phyloP scores from a whole-genome alignment of 2,113 vertebrate genomes.

The Seriola aureovittata region DNA sequence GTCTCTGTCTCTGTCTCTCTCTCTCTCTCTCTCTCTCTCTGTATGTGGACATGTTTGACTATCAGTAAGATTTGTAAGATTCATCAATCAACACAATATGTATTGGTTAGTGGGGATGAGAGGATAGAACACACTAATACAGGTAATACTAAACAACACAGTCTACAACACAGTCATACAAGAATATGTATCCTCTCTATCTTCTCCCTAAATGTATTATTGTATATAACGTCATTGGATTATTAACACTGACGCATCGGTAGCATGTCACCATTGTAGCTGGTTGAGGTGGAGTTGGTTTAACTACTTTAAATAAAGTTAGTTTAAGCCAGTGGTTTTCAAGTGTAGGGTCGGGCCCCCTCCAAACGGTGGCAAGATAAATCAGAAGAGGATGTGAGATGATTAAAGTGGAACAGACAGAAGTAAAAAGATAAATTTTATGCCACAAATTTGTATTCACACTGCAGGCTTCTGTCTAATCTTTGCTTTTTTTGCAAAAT shows the following conservation, averaged over 20 bases:
- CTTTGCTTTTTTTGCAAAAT: not conserved
- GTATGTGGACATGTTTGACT: not conserved
- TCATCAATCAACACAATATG: not conserved
- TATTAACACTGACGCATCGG: no score
- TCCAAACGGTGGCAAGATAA: no score
- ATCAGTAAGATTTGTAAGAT: not conserved
- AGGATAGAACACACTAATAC: not conserved
- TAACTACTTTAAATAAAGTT: no score
- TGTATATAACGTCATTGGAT: no score
- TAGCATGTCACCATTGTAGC: no score
- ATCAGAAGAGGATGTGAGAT: no score
- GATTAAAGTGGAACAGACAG: no score
- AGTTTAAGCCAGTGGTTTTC: no score
- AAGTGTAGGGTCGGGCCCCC: no score
- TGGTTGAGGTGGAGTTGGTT: not conserved
- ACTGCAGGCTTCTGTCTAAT: not conserved
- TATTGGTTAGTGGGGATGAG: not conserved
- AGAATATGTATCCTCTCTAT: not conserved
- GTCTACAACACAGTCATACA: not conserved
- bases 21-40: no score
- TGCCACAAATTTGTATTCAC: not conserved
- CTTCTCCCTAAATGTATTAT: not conserved
- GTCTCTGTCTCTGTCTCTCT: not conserved
- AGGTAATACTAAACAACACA: not conserved
- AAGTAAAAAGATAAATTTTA: no score